Conservation (phyloP, 2,888 invertebrate genomes). For the Nomada ruficornis region DNA sequence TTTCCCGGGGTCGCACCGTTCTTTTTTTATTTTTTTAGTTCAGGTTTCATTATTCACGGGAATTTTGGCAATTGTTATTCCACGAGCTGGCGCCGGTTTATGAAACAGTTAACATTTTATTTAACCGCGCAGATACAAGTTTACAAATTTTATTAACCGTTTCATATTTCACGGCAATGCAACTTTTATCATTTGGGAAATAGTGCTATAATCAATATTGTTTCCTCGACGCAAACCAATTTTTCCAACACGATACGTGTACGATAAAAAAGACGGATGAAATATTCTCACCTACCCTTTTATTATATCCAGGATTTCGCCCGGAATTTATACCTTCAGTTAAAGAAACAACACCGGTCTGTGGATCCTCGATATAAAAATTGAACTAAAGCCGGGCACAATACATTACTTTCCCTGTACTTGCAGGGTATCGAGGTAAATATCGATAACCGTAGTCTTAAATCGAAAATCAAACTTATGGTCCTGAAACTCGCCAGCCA, state of each 20-base stretch:
- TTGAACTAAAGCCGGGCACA: neutral
- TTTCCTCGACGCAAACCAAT: constrained; percentile 31
- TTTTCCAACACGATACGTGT: constrained; percentile 2
- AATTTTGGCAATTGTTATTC: too few relatives aligned
- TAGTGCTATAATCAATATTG: constrained; percentile 3
- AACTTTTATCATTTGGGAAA: neutral
- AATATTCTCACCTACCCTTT: constrained; percentile 38
- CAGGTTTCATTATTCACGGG: too few relatives aligned
- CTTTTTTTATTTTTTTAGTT: too few relatives aligned
- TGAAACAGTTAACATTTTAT: too few relatives aligned
- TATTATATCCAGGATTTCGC: constrained; percentile 40
- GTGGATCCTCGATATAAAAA: constrained; percentile 6
- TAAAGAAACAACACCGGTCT: neutral
- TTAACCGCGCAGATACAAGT: too few relatives aligned
- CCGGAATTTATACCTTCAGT: constrained; percentile 5
- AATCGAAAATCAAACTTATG: neutral
- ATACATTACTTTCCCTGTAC: neutral
- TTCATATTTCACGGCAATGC: neutral
- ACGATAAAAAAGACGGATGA: constrained; percentile 44
- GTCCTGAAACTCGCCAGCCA: neutral
- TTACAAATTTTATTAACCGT: too few relatives aligned
- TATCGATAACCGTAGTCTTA: neutral
- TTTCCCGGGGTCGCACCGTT: too few relatives aligned
- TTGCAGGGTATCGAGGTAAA: neutral
- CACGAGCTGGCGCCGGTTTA: too few relatives aligned